Conservation (phyloP, 1,140 invertebrate genomes). For the Lerema accius region DNA sequence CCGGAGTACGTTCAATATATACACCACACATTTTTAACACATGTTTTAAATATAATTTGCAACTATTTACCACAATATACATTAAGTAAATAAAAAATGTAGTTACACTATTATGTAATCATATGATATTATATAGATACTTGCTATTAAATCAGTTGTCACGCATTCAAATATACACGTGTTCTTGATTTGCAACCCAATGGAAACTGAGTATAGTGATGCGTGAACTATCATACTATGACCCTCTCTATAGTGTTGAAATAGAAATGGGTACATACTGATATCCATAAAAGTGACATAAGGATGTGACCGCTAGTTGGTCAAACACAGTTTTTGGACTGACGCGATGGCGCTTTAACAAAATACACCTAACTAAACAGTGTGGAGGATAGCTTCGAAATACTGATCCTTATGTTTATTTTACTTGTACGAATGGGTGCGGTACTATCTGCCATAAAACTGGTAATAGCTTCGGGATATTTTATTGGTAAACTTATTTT, state of each 20-base stretch:
- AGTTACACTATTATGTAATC: no score
- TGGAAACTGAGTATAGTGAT: no score
- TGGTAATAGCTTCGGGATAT: slow-evolving; percentile 54
- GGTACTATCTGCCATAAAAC: slow-evolving; percentile 51
- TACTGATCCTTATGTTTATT: slow-evolving; percentile 50
- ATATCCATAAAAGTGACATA: no score
- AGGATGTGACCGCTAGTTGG: slow-evolving; percentile 17
- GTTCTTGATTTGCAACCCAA: no score
- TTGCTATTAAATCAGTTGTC: no score
- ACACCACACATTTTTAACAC: not conserved
- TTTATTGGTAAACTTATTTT: slow-evolving; percentile 42
- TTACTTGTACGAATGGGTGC: slow-evolving; percentile 50
- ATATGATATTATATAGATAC: no score
- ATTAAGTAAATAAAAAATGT: no score
- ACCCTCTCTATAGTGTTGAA: no score
- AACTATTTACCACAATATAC: no score
- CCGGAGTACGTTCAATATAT: not conserved
- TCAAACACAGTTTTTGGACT: slow-evolving; percentile 49
- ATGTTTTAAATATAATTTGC: not conserved
- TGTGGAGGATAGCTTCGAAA: slow-evolving; percentile 50
- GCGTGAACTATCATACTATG: no score
- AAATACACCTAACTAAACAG: slow-evolving; percentile 61
- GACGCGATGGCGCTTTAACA: slow-evolving; percentile 60
- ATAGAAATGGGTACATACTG: no score
- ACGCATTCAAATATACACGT: no score